Base-by-base conservation (phyloP, 2,888 invertebrate genomes). In the Melanchra persicariae region DNA sequence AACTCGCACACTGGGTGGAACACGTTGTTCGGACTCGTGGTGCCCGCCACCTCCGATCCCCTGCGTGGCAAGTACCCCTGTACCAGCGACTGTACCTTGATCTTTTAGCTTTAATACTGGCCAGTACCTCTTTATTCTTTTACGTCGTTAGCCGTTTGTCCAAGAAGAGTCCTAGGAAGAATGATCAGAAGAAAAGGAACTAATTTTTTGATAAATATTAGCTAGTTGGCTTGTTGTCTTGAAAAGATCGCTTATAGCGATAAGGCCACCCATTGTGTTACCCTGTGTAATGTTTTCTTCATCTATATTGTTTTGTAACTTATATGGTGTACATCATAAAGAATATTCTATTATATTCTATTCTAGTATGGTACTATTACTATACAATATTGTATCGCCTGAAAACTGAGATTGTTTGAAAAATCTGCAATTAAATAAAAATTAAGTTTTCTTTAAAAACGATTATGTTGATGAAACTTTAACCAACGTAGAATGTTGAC, bases 1-100 rank as follows among this genome's bases (percentile, higher is more conserved):
- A 96, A 24, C 96, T 97, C 37, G 92, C 97, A n/a, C 97, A 97
- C 92, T 97, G 97, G 97, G 96, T 97, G 34, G 97, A 97, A 87
- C 97, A 97, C 88, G 96, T 97, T 0, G 96, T 96, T 1, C 91
- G 94, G 69, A 96, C 97, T 0, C 90, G 93, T 19, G 97, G 97
- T 0, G 96, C 96, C 1, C 93, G 92, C 7, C 93, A 97, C 85
- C 86, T 96, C 4, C 87, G 91, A 45, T 91, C 92, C 0, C 90
- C 90, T 2, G 91, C 91, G 0, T 74, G 87, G 0, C 57, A 67
- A 24, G 49, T 90, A 4, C 87, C 90, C 0, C 81, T 87, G 47
- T 92, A 91, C 74, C 89, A 91, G 72, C 89, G 90, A 57, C 93
- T 96, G 4, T 91, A 89, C 62, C 69, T 91, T 2, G 91, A 92